phyloP scores from a whole-genome alignment of 2,113 vertebrate genomes.

The Pelvicachromis taeniatus region DNA sequence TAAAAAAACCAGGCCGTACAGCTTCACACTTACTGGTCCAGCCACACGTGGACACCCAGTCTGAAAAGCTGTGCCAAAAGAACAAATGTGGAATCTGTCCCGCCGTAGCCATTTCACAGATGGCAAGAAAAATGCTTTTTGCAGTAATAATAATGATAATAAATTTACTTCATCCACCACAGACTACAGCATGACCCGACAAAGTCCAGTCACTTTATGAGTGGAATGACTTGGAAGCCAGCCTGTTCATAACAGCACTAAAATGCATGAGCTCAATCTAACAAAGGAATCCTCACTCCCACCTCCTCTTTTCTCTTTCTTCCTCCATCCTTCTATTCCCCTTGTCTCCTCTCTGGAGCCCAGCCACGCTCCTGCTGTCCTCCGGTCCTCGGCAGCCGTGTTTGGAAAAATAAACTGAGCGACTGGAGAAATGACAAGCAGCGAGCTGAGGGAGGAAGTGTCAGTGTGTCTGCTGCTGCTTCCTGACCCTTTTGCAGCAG shows the following conservation, averaged over 20 bases:
- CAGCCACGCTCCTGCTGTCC: constrained; percentile 28
- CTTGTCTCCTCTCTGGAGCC: constrained; percentile 5
- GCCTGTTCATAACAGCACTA: constrained; percentile 39
- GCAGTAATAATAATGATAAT: neutral
- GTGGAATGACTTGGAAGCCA: constrained; percentile 21
- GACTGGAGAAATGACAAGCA: neutral
- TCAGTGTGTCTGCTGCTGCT: constrained; percentile 9
- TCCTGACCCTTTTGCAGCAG: neutral
- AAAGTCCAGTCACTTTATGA: neutral
- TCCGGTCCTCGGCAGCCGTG: constrained; percentile 4
- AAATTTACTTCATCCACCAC: neutral
- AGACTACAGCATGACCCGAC: neutral
- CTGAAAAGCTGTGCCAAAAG: neutral
- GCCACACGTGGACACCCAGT: neutral
- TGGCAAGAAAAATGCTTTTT: neutral
- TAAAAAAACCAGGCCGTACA: neutral
- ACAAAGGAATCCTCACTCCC: constrained; percentile 33
- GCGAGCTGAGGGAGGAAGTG: neutral
- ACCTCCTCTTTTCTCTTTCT: neutral
- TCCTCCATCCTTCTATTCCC: neutral
- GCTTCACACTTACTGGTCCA: neutral
- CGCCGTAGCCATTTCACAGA: neutral
- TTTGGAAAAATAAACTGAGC: constrained; percentile 58
- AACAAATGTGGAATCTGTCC: neutral
- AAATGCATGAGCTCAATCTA: constrained; percentile 34